Base-by-base conservation (phyloP, 2,888 invertebrate species). In the Piscicola geometra region DNA sequence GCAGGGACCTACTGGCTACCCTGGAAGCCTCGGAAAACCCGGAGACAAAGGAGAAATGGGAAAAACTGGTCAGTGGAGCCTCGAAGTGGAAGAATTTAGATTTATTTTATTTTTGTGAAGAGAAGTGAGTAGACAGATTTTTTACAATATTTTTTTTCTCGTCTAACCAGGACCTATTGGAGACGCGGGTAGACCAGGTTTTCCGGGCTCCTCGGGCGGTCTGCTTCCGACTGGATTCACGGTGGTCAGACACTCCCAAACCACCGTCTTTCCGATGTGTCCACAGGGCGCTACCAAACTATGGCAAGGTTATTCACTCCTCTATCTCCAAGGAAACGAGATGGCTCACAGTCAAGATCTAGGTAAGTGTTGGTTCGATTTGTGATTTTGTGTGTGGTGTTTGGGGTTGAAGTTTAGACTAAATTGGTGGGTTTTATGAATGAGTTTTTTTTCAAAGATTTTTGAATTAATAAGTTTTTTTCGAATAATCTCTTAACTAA, bases 341-440 rank as follows among this genome's bases (percentile, higher is more conserved):
- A 91, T 91, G 84, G 90, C 96, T 3, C 91, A 93, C 82, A 94
- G 93, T 70, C 97, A 98, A 88, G 97, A 98, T 88, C 89, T 98
- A 82, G 85, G 85, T 85, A 56, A 71, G 77, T 35, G 30, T 32
- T 32, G 15, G 21, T 9, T 15, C 9, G 50, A 3, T 56, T 56
- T 9, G n/a, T 56, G 25, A 56, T 56, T 56, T 21, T 56, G 25
- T n/a, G n/a, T n/a, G n/a, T n/a, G n/a, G n/a, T n/a, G n/a, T n/a
- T n/a, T n/a, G n/a, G n/a, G n/a, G n/a, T n/a, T n/a, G n/a, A n/a
- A n/a, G n/a, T n/a, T n/a, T n/a, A n/a, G n/a, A n/a, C n/a, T n/a
- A n/a, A n/a, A n/a, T n/a, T n/a, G n/a, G n/a, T n/a, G n/a, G n/a
- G n/a, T n/a, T n/a, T n/a, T n/a, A n/a, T n/a, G n/a, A n/a, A n/a